Percentiles rank a stretch among this genome's conserved stretches.
These are phyloP conservation scores for Tonatia bakeri DNA, from an alignment of 2,113 vertebrate genomes.

Conservation along the genomic window DNA sequence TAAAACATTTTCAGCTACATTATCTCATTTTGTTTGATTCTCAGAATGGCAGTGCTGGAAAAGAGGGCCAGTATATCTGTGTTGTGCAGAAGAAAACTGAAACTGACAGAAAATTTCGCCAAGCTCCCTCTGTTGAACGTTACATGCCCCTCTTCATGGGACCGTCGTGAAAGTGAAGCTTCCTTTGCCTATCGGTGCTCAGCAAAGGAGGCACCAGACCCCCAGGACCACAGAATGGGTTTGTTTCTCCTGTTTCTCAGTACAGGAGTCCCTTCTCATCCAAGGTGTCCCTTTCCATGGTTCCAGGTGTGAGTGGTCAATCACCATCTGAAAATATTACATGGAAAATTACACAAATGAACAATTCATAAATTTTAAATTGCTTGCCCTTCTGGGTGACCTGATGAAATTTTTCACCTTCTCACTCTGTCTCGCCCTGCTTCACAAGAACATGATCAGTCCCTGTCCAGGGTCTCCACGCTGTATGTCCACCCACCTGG, in stretches of 20 bases:
- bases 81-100: neutral
- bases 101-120: neutral
- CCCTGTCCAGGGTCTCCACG: too few species aligned
- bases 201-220: neutral
- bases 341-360: neutral
- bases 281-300: neutral
- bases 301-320: neutral
- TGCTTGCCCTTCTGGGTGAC: neutral
- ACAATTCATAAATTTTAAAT: neutral
- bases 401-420: neutral
- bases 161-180: neutral
- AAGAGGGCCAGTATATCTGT: neutral
- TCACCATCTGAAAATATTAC: neutral
- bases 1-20: conserved; percentile 11
- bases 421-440: neutral
- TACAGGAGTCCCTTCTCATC: neutral
- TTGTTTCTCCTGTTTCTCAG: neutral
- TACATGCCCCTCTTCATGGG: neutral
- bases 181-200: neutral
- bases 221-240: neutral
- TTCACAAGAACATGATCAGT: neutral
- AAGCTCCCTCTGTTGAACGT: neutral
- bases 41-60: neutral
- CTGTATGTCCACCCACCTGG: too few species aligned
- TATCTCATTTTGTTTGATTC: neutral